Base-by-base conservation (phyloP, 2,888 invertebrate genomes). In the Dugesia japonica region DNA sequence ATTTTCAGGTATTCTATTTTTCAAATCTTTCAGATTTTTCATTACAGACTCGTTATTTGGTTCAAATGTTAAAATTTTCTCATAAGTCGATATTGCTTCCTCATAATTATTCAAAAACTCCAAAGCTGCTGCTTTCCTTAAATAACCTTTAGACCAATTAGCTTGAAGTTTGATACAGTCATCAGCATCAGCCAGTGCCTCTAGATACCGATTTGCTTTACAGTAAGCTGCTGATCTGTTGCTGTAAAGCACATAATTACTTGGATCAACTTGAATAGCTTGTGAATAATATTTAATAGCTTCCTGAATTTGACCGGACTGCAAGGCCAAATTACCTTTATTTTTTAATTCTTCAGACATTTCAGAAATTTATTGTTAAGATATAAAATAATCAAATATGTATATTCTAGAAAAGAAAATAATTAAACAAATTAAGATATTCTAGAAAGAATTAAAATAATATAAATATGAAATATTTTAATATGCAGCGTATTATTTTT, bases 221-320 rank as follows among this genome's bases (percentile, higher is more conserved):
- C 91, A 90, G 82, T 90, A 89, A 4, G 93, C 93, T 4, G 93
- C 93, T 0, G 93, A 93, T 76, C 94, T 88, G 85, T 94, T 94
- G 81, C 92, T 93, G 82, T 87, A 93, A 27, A 94, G 87, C 82
- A 94, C 92, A 87, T 92, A 91, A 86, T 93, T 93, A 42, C 87
- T 88, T 0, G 87, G 86, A 83, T 93, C 92, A 78, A 92, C 83
- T 17, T 86, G 85, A 79, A 94, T 91, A 1, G 91, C 94, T 81
- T 90, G 88, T 0, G 91, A 88, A 82, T 94, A 94, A 80, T 85
- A 88, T 79, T 89, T 87, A 75, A 92, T 87, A 0, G 94, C 93
- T 80, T 91, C 90, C 9, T 89, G 88, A 79, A 88, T 89, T 77
- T 91, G 89, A 74, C 90, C 90, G 17, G 88, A 88, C 79, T 89